Percentiles rank a stretch among this genome's conserved stretches.
Conservation (phyloP, 2,113 vertebrate genomes). For the Oreocharis arfaki region DNA sequence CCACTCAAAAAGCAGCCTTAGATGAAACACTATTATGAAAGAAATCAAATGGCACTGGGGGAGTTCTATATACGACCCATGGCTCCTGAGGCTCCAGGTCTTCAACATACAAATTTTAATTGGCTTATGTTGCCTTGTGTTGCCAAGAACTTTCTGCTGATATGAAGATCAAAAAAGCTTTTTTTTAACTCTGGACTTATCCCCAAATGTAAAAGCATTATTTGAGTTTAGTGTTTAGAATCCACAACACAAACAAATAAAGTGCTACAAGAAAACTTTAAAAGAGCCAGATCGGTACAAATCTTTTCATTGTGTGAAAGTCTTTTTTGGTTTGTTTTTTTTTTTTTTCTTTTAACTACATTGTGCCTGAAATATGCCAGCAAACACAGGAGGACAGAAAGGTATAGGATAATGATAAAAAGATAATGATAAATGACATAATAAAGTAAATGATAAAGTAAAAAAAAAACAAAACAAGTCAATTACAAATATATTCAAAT, state of each 20-base stretch:
- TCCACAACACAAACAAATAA: background rate
- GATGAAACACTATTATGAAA: background rate
- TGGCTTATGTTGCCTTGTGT: background rate
- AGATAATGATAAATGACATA: background rate
- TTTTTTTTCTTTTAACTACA: background rate
- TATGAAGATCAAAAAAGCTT: background rate
- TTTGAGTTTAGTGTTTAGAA: background rate
- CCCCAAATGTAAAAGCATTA: slow-evolving; percentile 26
- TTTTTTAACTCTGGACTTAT: background rate
- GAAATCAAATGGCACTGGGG: background rate
- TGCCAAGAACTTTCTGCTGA: slow-evolving; percentile 7
- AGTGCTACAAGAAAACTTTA: background rate
- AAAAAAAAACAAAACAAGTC: background rate
- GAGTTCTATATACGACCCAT: background rate
- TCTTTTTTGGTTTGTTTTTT: background rate
- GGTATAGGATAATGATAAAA: background rate
- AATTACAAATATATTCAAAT: background rate
- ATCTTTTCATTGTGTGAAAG: background rate
- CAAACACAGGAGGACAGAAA: background rate
- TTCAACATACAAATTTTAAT: slow-evolving; percentile 31
- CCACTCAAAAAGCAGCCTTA: background rate
- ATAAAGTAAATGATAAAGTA: background rate
- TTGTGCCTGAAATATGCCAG: background rate
- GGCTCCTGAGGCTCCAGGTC: background rate
- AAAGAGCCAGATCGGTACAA: background rate